phyloP scores from a whole-genome alignment of 2,888 invertebrate species.

The Ochropacha duplaris region DNA sequence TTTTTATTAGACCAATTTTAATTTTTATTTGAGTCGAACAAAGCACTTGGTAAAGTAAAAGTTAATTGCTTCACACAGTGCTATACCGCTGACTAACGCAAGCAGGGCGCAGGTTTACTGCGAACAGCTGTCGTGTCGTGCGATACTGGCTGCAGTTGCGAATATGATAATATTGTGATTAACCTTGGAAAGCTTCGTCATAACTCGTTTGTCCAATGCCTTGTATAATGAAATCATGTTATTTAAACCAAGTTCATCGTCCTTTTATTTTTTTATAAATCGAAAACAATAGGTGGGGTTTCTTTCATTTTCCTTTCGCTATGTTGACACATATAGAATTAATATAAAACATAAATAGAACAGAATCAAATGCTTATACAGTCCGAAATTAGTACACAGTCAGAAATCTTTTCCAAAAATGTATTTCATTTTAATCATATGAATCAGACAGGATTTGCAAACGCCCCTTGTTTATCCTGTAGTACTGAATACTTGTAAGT shows the following conservation, averaged over 20 bases:
- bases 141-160: neutral
- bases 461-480: neutral
- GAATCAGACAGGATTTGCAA: neutral
- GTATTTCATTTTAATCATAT: too few species aligned
- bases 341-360: too few species aligned
- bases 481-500: neutral
- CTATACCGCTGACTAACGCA: too few species aligned
- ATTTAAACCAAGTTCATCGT: neutral
- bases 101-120: neutral
- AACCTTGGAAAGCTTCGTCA: neutral
- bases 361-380: too few species aligned
- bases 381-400: too few species aligned
- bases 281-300: too few species aligned
- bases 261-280: neutral
- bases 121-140: neutral
- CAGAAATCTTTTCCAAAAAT: too few species aligned
- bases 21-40: too few species aligned
- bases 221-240: neutral
- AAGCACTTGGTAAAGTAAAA: too few species aligned
- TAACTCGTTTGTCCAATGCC: neutral
- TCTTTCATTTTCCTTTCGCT: neutral
- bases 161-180: neutral
- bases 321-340: too few species aligned
- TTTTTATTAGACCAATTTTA: too few species aligned
- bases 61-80: too few species aligned